A percentile compares a stretch with the other conserved stretches of the same genome.
These are phyloP conservation scores for Pocota personata DNA, from an alignment of 2,888 invertebrate species.

Conservation along the genomic window DNA sequence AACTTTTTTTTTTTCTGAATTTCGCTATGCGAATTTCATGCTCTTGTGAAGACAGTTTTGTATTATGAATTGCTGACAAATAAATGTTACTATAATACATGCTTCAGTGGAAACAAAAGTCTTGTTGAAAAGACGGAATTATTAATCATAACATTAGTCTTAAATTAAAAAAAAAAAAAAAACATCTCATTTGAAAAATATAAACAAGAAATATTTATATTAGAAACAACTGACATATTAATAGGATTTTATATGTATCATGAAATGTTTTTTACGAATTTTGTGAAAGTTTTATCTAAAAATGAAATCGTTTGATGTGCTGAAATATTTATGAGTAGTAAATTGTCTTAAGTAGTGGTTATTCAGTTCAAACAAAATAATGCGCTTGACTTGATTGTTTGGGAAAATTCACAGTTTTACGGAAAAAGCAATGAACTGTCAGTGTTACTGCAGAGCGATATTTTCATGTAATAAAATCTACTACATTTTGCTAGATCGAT, in stretches of 20 bases:
- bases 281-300: background rate
- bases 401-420: background rate
- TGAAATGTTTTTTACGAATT: background rate
- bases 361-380: background rate
- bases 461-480: too few relatives aligned
- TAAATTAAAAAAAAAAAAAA: background rate
- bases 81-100: background rate
- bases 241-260: constrained; percentile 15
- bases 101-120: background rate
- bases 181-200: background rate
- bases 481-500: too few relatives aligned
- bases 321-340: background rate
- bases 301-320: background rate
- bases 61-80: background rate
- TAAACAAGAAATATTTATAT: constrained; percentile 1
- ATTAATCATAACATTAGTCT: background rate
- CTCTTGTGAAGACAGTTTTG: background rate
- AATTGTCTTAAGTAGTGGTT: background rate
- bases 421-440: background rate
- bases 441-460: too few relatives aligned
- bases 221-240: background rate
- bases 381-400: background rate
- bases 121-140: background rate
- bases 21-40: background rate
- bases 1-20: background rate